Evolutionary conservation across 2,888 invertebrate genomes (phyloP).

Genomic region (Embidobia sp.): DNA sequence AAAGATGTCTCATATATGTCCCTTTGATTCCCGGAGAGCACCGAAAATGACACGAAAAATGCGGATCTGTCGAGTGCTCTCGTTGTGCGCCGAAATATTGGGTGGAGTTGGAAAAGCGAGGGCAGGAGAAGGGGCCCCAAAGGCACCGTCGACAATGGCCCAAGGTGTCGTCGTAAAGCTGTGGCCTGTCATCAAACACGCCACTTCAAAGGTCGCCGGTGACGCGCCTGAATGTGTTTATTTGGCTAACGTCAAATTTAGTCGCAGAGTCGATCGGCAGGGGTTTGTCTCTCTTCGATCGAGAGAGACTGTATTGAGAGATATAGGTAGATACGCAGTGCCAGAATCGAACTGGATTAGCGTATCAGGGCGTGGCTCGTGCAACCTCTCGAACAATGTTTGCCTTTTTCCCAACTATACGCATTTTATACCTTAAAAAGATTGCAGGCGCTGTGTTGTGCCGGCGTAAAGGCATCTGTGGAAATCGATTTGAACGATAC

Average conservation of each 20-base stretch:
- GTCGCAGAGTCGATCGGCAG: constrained; percentile 65
- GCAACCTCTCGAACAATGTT: constrained; percentile 59
- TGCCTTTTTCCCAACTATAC: constrained; percentile 41
- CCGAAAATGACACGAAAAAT: constrained; percentile 45
- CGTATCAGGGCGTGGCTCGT: constrained; percentile 78
- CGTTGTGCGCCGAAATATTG: constrained; percentile 37
- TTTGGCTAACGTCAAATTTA: constrained; percentile 81
- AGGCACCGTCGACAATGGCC: constrained; percentile 45
- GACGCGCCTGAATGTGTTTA: constrained; percentile 77
- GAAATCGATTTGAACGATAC: constrained; percentile 53
- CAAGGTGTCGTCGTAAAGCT: constrained; percentile 57
- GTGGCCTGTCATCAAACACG: constrained; percentile 67
- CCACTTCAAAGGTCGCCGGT: constrained; percentile 80
- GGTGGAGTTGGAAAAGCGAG: constrained; percentile 52
- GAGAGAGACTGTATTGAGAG: constrained; percentile 18
- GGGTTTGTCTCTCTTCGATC: constrained; percentile 40
- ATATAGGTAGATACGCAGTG: constrained; percentile 47
- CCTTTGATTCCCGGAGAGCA: constrained; percentile 23
- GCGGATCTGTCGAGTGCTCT: constrained; percentile 53
- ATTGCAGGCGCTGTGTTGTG: constrained; percentile 39
- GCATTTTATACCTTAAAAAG: constrained; percentile 56
- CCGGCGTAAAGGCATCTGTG: constrained; percentile 36
- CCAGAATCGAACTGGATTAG: constrained; percentile 70
- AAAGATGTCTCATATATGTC: constrained; percentile 46
- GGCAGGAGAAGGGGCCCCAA: constrained; percentile 25